Base-by-base conservation (phyloP, 1,140 invertebrate genomes). In the Drosophila parvula region DNA sequence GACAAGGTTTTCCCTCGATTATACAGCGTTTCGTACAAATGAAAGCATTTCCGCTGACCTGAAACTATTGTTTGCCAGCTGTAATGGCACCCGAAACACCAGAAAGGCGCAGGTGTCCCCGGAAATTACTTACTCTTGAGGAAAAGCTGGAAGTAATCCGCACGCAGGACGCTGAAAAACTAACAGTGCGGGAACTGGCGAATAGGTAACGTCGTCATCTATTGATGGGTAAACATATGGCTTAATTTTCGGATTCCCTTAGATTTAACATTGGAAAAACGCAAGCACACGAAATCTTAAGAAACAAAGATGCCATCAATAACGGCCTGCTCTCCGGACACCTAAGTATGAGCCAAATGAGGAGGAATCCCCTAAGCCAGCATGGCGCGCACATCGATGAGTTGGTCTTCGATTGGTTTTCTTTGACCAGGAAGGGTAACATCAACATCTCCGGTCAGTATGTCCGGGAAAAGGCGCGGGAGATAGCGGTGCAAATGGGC, bases 261-360 rank as follows among this genome's bases (percentile, higher is more conserved):
- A 71, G 69, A 30, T 71, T 71, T 30, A 71, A 59, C 10, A 71
- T 71, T 30, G 67, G 69, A 1, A 73, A 73, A 22, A 71, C 69
- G 0, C 69, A 73, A 27, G 69, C 69, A 6, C 41, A 69, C 22
- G 55, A 48, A n/a, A 73, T 73, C 30, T 36, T 43, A 7, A 71
- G 36, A 22, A 69, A 73, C 22, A 73, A 71, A 59, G 51, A 50
- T 18, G 30, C 44, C 0, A 71, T 73, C 16, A 32, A 16, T 5
- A 22, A 18, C 3, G 55, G 41, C 9, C 18, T 73, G 10, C 22
- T 10, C 12, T 45, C 34, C 12, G 69, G 69, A 34, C 40, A 44
- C 8, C 62, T 67, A 5, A 44, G 16, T 30, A 59, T 58, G 38
- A 67, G 22, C 22, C 69, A 59, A 12, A 34, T 50, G n/a, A n/a